Base-by-base conservation (phyloP, 2,113 vertebrate species). In the Phycodurus eques region DNA sequence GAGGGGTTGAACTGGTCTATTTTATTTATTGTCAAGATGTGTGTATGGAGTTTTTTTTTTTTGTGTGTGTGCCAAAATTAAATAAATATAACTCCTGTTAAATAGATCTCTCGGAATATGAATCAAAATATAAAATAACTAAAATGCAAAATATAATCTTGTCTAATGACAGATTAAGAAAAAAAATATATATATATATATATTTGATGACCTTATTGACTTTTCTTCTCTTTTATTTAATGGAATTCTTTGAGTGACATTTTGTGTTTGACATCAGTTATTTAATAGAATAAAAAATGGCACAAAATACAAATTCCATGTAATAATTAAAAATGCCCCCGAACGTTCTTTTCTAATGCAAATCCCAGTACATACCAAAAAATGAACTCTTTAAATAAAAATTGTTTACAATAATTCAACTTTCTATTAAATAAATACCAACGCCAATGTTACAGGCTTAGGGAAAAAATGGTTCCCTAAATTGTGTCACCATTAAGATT, bases 11-110 rank as follows among this genome's bases (percentile, higher is more conserved):
- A 61, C 1, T 8, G 14, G 31, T 6, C 17, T 19, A 0, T 61
- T 61, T 31, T 13, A 61, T 61, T 61, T 60, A 60, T 60, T 61
- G 59, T 61, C 31, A 35, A 61, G 7, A 35, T 61, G 59, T 61
- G 31, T 61, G 59, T 31, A 31, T 27, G 59, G 11, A 61, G 15
- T 15, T 61, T 61, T 27, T 47, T 53, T 53, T 53, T 17, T 39
- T 2, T 39, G 3, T 61, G 31, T 61, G 35, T 61, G 31, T 61
- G 59, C 59, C 59, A 61, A 61, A 61, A 61, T 35, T 31, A 61
- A 39, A 61, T 61, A 61, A 61, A 61, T 61, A 61, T 17, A 35
- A 61, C 0, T 15, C 31, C 59, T 61, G 17, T 61, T 17, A 17
- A 61, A 33, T 61, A 35, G 2, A 35, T n/a, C 20, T 17, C 31